Percentiles rank a stretch among this genome's conserved stretches.
Evolutionary conservation across 1,140 invertebrate species (phyloP).

Genomic region (Nilaparvata lugens): DNA sequence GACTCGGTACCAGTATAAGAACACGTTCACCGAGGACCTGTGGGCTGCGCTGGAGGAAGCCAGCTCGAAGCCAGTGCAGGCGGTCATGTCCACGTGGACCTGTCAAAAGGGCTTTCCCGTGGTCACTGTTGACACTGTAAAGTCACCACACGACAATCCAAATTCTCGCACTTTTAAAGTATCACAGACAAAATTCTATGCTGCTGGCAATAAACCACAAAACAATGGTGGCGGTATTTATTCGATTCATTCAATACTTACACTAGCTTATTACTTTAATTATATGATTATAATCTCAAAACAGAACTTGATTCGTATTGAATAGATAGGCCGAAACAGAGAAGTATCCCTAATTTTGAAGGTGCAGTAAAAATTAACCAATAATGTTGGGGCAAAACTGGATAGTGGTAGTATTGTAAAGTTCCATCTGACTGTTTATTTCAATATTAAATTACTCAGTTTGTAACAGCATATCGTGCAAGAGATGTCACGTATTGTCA

Average conservation of each 20-base stretch:
- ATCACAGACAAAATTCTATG: conserved; percentile 77
- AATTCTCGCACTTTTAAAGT: conserved; percentile 57
- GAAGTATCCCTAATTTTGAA: too few species aligned
- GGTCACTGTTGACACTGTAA: conserved; percentile 36
- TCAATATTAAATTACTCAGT: too few species aligned
- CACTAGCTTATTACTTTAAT: background rate
- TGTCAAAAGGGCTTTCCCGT: conserved; percentile 86
- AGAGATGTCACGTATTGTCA: too few species aligned
- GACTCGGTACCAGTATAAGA: conserved; percentile 76
- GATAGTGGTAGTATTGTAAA: too few species aligned
- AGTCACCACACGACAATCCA: conserved; percentile 37
- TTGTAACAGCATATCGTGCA: too few species aligned
- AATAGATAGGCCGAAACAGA: too few species aligned
- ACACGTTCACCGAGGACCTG: conserved; percentile 90
- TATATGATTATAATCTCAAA: too few species aligned
- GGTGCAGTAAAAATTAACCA: too few species aligned
- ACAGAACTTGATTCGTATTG: too few species aligned
- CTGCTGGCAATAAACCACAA: conserved; percentile 35
- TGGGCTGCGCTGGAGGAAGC: conserved; percentile 85
- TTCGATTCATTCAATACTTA: conserved; percentile 27
- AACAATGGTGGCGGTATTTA: conserved; percentile 10
- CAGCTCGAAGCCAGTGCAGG: conserved; percentile 81
- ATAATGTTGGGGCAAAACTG: too few species aligned
- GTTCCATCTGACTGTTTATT: too few species aligned
- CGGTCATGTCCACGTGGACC: conserved; percentile 94